These are phyloP conservation scores for Sphaerophoria taeniata DNA, from an alignment of 2,888 invertebrate genomes.

Conservation along the genomic window DNA sequence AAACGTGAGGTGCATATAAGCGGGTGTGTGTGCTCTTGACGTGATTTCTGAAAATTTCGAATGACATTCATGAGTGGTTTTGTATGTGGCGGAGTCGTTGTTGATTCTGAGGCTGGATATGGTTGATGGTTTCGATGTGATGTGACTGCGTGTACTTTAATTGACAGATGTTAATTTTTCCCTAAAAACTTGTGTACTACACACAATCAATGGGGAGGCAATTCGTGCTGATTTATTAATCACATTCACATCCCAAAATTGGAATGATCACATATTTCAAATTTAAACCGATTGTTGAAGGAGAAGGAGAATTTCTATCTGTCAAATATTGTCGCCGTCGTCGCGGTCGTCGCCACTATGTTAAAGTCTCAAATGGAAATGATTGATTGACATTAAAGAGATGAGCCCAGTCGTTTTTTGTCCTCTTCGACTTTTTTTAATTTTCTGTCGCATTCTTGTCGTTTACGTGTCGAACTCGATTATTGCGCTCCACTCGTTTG, in stretches of 20 bases:
- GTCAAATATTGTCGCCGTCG: neutral
- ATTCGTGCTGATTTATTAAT: conserved; percentile 58
- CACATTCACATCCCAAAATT: conserved; percentile 45
- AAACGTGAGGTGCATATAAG: neutral
- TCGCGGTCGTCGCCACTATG: neutral
- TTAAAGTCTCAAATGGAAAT: neutral
- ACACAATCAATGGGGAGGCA: conserved; percentile 31
- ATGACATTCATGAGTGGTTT: conserved; percentile 40
- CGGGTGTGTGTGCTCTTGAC: conserved; percentile 47
- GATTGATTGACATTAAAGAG: conserved; percentile 38
- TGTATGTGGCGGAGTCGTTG: neutral
- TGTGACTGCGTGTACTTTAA: conserved; percentile 40
- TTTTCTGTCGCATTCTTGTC: conserved; percentile 42
- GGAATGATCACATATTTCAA: conserved; percentile 64
- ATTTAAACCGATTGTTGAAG: conserved; percentile 41
- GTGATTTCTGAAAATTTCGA: conserved; percentile 63
- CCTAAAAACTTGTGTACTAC: conserved; percentile 45
- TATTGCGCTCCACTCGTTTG: conserved; percentile 16
- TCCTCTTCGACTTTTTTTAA: conserved; percentile 42
- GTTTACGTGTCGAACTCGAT: conserved; percentile 44
- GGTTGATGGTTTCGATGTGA: conserved; percentile 21
- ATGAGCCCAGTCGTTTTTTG: neutral
- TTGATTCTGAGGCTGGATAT: neutral
- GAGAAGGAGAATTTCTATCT: conserved; percentile 38
- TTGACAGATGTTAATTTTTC: conserved; percentile 69